Base-by-base conservation (phyloP, 2,888 invertebrate species). In the Drosophila conformis region DNA sequence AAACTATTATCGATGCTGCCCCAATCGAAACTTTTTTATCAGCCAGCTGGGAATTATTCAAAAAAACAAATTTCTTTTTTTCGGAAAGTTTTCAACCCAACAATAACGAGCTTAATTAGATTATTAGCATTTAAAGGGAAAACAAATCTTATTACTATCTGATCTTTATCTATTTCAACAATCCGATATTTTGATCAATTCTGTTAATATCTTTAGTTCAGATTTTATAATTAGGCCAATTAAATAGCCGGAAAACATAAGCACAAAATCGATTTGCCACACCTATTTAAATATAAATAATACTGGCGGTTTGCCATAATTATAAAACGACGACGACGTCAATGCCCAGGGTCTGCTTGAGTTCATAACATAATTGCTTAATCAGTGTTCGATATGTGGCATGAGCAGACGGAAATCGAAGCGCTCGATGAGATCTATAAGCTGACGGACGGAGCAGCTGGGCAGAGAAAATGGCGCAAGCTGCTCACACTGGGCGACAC, bases 381-480 rank as follows among this genome's bases (percentile, higher is more conserved):
- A 66, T 42, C 66, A 88, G 83, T 86, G 31, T 76, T 73, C 66
- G 76, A 76, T 73, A 90, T 90, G 81, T 77, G 66, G 66, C 58
- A 71, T 63, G 82, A 79, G 66, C 73, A 78, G 36, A 40, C 85
- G 54, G 84, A 89, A 53, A 59, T 66, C 13, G 73, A 68, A 27
- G 58, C 69, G 6, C 59, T 87, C 46, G 64, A 58, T 6, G 59
- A 74, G 40, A 64, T 91, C 31, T 89, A 91, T 80, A 66, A 66
- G 48, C 72, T 91, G 70, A 90, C 89, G 5, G 48, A 66, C 2
- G 66, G 75, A 13, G 59, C 52, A 4, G 59, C 56, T 21, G 70
- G 69, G 13, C 76, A 76, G 13, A 85, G 77, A 25, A 86, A 92
- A 60, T 95, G 95, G 95, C 92, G 90, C 65, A 93, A 93, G 53